These are phyloP conservation scores for Oligia latruncula DNA, from an alignment of 2,888 invertebrate genomes.

Conservation along the genomic window DNA sequence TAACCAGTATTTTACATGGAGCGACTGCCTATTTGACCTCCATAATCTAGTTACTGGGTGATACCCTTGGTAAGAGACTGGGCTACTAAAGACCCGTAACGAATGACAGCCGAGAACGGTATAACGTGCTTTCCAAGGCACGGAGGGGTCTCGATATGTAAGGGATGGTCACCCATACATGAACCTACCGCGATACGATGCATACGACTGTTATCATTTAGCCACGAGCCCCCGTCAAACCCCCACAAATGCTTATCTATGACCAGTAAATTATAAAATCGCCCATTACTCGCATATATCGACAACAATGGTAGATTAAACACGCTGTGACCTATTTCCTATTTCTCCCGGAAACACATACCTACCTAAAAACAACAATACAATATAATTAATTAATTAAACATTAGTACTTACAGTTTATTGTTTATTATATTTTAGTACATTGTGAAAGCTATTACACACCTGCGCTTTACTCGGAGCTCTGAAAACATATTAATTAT, in stretches of 20 bases:
- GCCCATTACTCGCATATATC: background rate
- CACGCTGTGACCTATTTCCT: background rate
- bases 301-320: background rate
- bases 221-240: too few relatives aligned
- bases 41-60: too few relatives aligned
- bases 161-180: too few relatives aligned
- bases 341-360: constrained; percentile 9
- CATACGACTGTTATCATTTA: too few relatives aligned
- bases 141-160: too few relatives aligned
- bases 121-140: too few relatives aligned
- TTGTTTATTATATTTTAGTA: constrained; percentile 52
- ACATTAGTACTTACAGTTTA: constrained; percentile 41
- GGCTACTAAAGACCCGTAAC: too few relatives aligned
- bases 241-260: background rate
- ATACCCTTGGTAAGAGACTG: too few relatives aligned
- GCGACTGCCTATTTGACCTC: too few relatives aligned
- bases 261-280: background rate
- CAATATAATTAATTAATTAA: constrained; percentile 42
- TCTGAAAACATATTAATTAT: constrained; percentile 71
- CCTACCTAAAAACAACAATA: background rate
- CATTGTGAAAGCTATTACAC: constrained; percentile 65
- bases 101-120: too few relatives aligned
- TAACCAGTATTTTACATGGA: too few relatives aligned
- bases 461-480: constrained; percentile 63
- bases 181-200: too few relatives aligned